Conservation (phyloP, 2,113 vertebrate genomes). For the Crocuta crocuta region DNA sequence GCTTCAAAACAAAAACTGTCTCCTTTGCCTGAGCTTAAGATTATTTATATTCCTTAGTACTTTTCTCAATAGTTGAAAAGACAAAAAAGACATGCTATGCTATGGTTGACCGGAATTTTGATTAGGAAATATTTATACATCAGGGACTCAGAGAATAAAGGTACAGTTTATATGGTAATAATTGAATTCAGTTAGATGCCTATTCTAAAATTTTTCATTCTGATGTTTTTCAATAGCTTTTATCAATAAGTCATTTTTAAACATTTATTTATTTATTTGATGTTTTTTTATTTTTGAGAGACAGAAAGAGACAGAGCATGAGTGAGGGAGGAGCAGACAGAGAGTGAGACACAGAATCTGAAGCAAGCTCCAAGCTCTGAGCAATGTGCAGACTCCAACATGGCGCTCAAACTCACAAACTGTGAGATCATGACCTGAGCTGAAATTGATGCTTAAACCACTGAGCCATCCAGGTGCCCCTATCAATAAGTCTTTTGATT, state of each 20-base stretch:
- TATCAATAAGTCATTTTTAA: background rate
- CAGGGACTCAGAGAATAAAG: background rate
- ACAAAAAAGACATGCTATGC: background rate
- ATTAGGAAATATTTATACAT: background rate
- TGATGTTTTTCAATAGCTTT: background rate
- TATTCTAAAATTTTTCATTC: background rate
- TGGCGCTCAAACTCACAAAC: too few relatives aligned
- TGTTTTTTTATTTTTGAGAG: too few relatives aligned
- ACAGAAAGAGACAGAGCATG: too few relatives aligned
- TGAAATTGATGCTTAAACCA: too few relatives aligned
- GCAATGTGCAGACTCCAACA: too few relatives aligned
- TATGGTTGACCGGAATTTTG: background rate
- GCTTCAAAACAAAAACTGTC: background rate
- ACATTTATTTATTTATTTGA: too few relatives aligned
- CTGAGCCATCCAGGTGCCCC: too few relatives aligned
- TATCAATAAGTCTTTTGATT: background rate
- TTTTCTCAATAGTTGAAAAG: background rate
- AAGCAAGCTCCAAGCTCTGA: too few relatives aligned
- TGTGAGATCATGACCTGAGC: too few relatives aligned
- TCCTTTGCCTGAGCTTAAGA: background rate
- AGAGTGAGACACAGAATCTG: too few relatives aligned
- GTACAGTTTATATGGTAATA: background rate
- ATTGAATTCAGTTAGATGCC: background rate
- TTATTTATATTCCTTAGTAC: background rate
- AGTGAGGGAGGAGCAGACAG: too few relatives aligned